Base-by-base conservation (phyloP, 2,888 invertebrate species). In the Cosmia pyralina region DNA sequence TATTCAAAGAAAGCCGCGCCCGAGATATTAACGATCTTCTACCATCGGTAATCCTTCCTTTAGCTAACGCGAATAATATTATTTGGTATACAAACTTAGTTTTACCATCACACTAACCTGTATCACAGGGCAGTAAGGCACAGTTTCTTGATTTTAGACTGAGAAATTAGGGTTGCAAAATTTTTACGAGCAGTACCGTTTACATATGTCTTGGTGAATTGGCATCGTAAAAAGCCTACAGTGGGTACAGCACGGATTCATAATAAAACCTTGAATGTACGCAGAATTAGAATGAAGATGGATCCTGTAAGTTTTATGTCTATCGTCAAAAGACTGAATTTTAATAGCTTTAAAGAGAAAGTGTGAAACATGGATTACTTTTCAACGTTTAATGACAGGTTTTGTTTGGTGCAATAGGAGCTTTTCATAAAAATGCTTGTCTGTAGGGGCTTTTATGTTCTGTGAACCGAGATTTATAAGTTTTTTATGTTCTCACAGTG, bases 171-270 rank as follows among this genome's bases (percentile, higher is more conserved):
- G 22, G 53, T 73, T 60, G 72, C 11, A 38, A 68, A 38, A n/a
- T 72, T 76, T 88, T 88, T 87, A 87, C 86, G 82, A 81, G 75
- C 72, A 67, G 84, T 74, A 78, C 68, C 81, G 84, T 81, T 87
- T 87, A 88, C 85, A 85, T 87, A 85, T 86, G 88, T 87, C 84
- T 87, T 82, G 76, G 84, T 53, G 85, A 83, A 88, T 88, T 88
- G 88, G 79, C 74, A 77, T 86, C 88, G 80, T 88, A 88, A 88
- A 87, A 85, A 75, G 82, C 85, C 84, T 85, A 81, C 82, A 77
- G 76, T 74, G 81, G 73, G 84, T 76, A 83, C 74, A 87, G 79
- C 84, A 82, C 82, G 88, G 88, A 83, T 88, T 88, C 84, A 87
- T 87, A 87, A 87, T 87, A 88, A 88, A 88, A 85, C 81, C 75